Evolutionary conservation across 2,888 invertebrate species (phyloP), one percentile per base, ranked within the genome.

Genomic region (Oasisia sp.): DNA sequence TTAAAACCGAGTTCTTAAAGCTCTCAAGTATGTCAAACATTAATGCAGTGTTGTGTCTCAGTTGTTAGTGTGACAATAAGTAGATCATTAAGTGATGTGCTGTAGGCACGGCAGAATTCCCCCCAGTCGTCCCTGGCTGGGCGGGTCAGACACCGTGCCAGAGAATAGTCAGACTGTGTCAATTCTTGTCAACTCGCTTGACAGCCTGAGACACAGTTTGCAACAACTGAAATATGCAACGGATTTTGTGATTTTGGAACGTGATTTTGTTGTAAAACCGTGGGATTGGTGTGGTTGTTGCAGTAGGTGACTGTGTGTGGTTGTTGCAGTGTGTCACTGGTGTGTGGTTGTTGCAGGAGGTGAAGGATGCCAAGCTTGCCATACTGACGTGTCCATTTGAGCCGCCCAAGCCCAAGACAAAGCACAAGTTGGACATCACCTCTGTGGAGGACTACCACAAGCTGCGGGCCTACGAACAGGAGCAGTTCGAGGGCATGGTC

Each of bases 391-490:
- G 99, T 96, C 99, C 99, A 95, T 99, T 99, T 97, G 99, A 99
- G 97, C 99, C 99, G 92, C 99, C 99, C 92, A 99, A 99, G 97
- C 99, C 99, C 2, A 99, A 99, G 97, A 99, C 99, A 94, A 99
- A 99, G 97, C 99, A 99, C 97, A 99, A 99, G 98, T 97, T 99
- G 95, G 99, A 99, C 95, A 98, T 99, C 14, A 98, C 98, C 91
- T 98, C 98, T 0, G 99, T 98, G 0, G 99, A 99, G 94, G 99
- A 99, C 96, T 99, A 99, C 97, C 98, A 98, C 95, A 98, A 98
- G 94, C 97, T 99, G 92, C 97, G 99, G 11, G 97, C 98, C 94
- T 99, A 99, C 95, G 99, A 99, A 96, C 98, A 98, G 93, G 98
- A 99, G 93, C 99, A 99, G 96, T 99, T 99, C 97, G 97, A 97